A percentile compares a stretch with the other conserved stretches of the same genome.
Evolutionary conservation across 53 echinoderm and acorn worm genomes (phyloP).

Genomic region (Paelopatides confundens): DNA sequence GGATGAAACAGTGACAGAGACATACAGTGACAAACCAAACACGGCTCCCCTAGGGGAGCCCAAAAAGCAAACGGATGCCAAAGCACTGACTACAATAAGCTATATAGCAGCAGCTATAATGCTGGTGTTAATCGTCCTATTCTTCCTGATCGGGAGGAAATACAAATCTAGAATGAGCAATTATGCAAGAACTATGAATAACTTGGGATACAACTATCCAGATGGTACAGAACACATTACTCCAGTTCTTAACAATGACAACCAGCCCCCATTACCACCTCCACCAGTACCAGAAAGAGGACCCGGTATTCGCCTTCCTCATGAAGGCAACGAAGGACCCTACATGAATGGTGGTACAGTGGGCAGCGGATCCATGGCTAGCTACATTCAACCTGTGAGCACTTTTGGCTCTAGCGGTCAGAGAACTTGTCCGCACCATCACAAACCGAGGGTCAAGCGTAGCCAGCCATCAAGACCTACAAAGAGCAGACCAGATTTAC

Average conservation of each 20-base stretch:
- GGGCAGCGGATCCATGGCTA: background rate
- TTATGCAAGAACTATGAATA: background rate
- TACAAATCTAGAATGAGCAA: background rate
- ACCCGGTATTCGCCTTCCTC: background rate
- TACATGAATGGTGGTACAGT: background rate
- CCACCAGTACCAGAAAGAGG: constrained; percentile 1
- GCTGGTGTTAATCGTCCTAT: background rate
- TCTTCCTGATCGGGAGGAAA: background rate
- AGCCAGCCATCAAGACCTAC: background rate
- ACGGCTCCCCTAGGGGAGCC: background rate
- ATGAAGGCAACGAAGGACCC: background rate
- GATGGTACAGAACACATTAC: background rate
- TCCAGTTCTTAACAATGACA: background rate
- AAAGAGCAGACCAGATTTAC: background rate
- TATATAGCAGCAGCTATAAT: background rate
- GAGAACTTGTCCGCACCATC: background rate
- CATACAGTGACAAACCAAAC: background rate
- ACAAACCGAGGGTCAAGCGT: background rate
- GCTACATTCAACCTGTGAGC: background rate
- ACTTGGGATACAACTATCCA: background rate
- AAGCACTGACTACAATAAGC: background rate
- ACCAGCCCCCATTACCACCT: background rate
- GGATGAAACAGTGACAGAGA: background rate
- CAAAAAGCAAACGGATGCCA: background rate
- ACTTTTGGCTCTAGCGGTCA: background rate